phyloP scores from a whole-genome alignment of 1,140 invertebrate genomes.

The Lethocerus indicus region DNA sequence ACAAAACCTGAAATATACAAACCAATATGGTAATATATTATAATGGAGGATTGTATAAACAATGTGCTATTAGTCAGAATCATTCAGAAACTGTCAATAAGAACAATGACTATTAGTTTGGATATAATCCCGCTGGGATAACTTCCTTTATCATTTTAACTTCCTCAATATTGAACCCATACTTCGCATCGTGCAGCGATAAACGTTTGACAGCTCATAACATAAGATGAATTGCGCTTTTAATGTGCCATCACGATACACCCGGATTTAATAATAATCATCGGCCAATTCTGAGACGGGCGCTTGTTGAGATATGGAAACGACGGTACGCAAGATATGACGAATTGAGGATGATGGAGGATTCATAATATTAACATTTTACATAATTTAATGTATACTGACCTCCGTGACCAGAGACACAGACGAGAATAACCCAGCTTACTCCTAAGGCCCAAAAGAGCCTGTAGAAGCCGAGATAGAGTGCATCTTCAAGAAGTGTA shows the following conservation, averaged over 20 bases:
- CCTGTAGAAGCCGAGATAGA: conserved; percentile 37
- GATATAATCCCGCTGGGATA: background rate
- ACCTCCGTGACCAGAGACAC: conserved; percentile 27
- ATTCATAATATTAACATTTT: no score
- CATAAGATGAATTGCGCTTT: background rate
- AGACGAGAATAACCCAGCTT: conserved; percentile 33
- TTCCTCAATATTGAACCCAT: background rate
- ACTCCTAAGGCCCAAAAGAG: conserved; percentile 33
- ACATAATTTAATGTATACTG: no score
- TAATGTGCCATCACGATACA: no score
- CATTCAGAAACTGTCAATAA: background rate
- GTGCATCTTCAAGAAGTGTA: conserved; percentile 22
- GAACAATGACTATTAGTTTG: background rate
- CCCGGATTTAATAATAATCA: no score
- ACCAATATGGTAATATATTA: no score
- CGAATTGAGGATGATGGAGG: no score
- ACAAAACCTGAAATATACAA: conserved; percentile 26
- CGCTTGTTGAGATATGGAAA: no score
- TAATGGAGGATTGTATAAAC: background rate
- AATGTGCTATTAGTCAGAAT: background rate
- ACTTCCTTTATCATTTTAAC: background rate
- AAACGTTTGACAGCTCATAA: background rate
- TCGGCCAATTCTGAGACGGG: no score
- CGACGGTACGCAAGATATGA: no score
- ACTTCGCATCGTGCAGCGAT: background rate